Evolutionary conservation across 1,140 invertebrate genomes (phyloP), one percentile per base, ranked within the genome.

Genomic region (Amphibalanus amphitrite): DNA sequence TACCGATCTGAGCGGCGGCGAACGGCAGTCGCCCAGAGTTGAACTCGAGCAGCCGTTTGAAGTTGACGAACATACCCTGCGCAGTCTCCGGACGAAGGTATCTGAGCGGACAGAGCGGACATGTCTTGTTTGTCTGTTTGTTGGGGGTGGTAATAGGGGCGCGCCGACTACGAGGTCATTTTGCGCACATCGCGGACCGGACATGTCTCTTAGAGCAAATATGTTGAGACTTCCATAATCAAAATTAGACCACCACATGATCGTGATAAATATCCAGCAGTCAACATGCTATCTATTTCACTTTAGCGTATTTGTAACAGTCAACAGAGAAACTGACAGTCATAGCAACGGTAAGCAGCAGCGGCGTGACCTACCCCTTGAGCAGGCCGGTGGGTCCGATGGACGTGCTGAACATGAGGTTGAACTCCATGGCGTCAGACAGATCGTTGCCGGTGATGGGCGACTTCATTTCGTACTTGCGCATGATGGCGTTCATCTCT

Each of bases 61-160:
- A 99, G 81, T 99, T 99, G 0, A 99, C 96, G 83, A 99, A 99
- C 72, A 99, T 99, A 29, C 97, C 97, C 82, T 99, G 97, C 3
- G 97, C 97, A 29, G 97, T 99, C 84, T 99, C 97, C 30, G 97
- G 97, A 75, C 97, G 86, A 0, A 99, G 82, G 78, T 89, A 98
- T 47, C 86, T 67, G 65, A 1, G n/a, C 10, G 28, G 6, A 65
- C 64, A 23, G 25, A 23, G n/a, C n/a, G n/a, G n/a, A n/a, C n/a
- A n/a, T n/a, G n/a, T n/a, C n/a, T n/a, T n/a, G n/a, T n/a, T n/a
- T n/a, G n/a, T n/a, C n/a, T n/a, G n/a, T n/a, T n/a, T n/a, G 25
- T 15, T 59, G 25, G 13, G 25, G 25, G 47, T 59, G 47, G 13
- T 15, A 15, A 59, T 59, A 59, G 25, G 47, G 59, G 25, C 20